These are phyloP conservation scores for Augochlora pura DNA, from an alignment of 1,140 invertebrate genomes.

Conservation along the genomic window DNA sequence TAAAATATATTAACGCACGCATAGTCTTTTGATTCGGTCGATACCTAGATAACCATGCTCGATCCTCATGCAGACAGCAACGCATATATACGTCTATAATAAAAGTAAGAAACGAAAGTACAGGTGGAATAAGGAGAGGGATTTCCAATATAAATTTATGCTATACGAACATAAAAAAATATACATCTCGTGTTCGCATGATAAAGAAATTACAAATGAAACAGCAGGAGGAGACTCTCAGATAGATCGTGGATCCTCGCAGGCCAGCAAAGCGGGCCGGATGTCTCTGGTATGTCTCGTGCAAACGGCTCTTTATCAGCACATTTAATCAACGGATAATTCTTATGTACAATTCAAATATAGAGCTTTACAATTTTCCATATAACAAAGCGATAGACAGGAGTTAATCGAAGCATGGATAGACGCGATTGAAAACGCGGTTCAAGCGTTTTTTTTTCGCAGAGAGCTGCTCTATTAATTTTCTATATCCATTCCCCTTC, in stretches of 20 bases:
- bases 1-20: not conserved
- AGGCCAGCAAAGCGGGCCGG: slow-evolving; percentile 43
- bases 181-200: slow-evolving; percentile 59
- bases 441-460: not conserved
- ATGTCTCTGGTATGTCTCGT: slow-evolving; percentile 30
- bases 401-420: slow-evolving; percentile 31
- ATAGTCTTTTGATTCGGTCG: not conserved
- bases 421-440: slow-evolving; percentile 15
- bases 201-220: slow-evolving; percentile 53
- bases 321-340: slow-evolving; percentile 51
- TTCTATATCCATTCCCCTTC: no score
- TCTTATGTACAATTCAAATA: slow-evolving; percentile 67
- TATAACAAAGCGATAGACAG: slow-evolving; percentile 24
- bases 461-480: slow-evolving; percentile 40
- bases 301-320: slow-evolving; percentile 42
- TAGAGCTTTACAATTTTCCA: slow-evolving; percentile 54
- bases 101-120: slow-evolving; percentile 1
- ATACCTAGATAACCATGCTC: no score
- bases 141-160: slow-evolving; percentile 52
- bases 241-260: slow-evolving; percentile 45
- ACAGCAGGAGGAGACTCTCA: slow-evolving; percentile 34
- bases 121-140: slow-evolving; percentile 34
- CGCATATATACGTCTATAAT: not conserved
- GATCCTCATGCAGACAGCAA: no score
- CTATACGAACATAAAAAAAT: slow-evolving; percentile 61